Evolutionary conservation across 2,797 vertebrate species (phyloP).

Genomic region (Lindbergichthys nudifrons): DNA sequence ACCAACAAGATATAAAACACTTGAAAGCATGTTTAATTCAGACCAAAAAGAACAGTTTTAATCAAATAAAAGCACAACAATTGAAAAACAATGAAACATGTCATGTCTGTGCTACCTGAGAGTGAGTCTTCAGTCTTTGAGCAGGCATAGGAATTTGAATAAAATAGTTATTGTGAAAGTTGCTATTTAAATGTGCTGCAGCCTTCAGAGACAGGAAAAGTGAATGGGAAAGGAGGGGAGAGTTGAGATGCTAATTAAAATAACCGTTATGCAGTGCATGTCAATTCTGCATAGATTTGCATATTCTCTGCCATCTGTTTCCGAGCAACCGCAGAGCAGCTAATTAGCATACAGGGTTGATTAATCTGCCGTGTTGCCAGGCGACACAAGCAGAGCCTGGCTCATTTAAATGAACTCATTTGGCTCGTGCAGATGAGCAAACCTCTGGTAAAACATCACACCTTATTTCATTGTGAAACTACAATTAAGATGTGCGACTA

Average conservation of each 20-base stretch:
- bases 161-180: conserved; percentile 68
- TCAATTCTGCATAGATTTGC: conserved; percentile 99
- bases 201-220: conserved; percentile 80
- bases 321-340: conserved; percentile 93
- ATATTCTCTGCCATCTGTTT: conserved; percentile 99
- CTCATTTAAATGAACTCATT: conserved; percentile 79
- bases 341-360: conserved; percentile 99
- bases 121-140: conserved; percentile 54
- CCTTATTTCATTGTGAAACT: conserved; percentile 23
- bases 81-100: conserved; percentile 17
- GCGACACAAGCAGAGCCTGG: conserved; percentile 78
- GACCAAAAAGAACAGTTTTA: conserved; percentile 5
- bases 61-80: conserved; percentile 1
- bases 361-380: conserved; percentile 91
- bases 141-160: conserved; percentile 62
- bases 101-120: conserved; percentile 41
- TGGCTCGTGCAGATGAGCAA: conserved; percentile 60
- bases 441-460: conserved; percentile 59
- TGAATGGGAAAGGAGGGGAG: conserved; percentile 74
- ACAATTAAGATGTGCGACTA: conserved; percentile 2
- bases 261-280: conserved; percentile 94
- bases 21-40: conserved; percentile 19
- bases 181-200: conserved; percentile 83
- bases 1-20: conserved; percentile 12
- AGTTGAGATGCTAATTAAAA: conserved; percentile 84